phyloP scores from a whole-genome alignment of 2,113 vertebrate genomes.

The Entosphenus tridentatus region DNA sequence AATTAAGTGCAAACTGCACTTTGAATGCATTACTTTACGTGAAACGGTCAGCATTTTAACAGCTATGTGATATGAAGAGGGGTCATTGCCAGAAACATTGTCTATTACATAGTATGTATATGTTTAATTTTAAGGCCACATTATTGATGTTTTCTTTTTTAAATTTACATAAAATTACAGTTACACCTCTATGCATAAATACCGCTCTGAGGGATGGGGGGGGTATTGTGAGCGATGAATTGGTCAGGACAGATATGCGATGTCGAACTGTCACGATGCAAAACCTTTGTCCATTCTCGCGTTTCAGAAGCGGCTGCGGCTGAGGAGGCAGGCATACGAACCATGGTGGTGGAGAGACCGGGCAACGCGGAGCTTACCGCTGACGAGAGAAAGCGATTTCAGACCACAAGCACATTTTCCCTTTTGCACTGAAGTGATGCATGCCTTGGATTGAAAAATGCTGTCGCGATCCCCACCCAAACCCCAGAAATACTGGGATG shows the following conservation, averaged over 20 bases:
- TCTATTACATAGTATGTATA: too few relatives aligned
- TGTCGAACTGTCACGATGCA: not conserved
- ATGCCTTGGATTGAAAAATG: too few relatives aligned
- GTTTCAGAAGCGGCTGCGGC: conserved; percentile 61
- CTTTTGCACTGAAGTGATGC: too few relatives aligned
- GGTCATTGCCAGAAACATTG: too few relatives aligned
- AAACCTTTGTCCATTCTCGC: not conserved
- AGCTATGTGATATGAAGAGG: too few relatives aligned
- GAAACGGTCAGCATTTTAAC: too few relatives aligned
- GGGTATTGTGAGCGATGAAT: not conserved
- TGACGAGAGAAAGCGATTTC: conserved; percentile 26
- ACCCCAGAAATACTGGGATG: too few relatives aligned
- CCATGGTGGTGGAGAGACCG: conserved; percentile 53
- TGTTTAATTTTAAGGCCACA: too few relatives aligned
- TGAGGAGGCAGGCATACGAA: conserved; percentile 45
- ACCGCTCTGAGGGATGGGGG: not conserved
- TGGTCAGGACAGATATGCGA: not conserved
- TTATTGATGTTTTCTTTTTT: conserved; percentile 5
- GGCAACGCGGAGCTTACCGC: conserved; percentile 78
- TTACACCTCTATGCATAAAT: not conserved
- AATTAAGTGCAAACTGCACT: too few relatives aligned
- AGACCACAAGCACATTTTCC: too few relatives aligned
- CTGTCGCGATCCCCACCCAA: too few relatives aligned
- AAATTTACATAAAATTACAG: not conserved
- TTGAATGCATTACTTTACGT: too few relatives aligned